A percentile compares a stretch with the other conserved stretches of the same genome.
These are phyloP conservation scores for Chamaea fasciata DNA, from an alignment of 2,113 vertebrate species.

Conservation along the genomic window DNA sequence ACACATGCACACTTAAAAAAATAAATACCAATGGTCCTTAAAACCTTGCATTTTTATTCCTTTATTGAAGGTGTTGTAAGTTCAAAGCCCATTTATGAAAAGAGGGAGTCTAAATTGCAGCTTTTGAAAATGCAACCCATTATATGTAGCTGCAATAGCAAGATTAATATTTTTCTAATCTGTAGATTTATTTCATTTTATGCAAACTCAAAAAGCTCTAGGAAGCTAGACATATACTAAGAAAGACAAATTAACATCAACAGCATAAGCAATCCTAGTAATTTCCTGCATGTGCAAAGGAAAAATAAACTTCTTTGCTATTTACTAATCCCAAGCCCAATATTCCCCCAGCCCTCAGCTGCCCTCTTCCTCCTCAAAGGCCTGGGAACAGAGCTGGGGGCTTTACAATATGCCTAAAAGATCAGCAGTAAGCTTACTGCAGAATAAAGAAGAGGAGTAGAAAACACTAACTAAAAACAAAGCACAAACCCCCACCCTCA, in stretches of 20 bases:
- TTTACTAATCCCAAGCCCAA: neutral
- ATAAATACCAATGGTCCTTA: neutral
- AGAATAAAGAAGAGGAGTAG: neutral
- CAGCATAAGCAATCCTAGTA: neutral
- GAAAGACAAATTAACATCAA: constrained; percentile 8
- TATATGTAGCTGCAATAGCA: neutral
- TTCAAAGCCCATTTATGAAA: neutral
- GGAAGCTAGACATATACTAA: neutral
- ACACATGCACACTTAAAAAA: neutral
- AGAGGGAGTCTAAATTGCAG: neutral
- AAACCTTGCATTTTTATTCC: neutral
- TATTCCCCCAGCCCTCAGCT: neutral
- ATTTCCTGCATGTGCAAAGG: constrained; percentile 27
- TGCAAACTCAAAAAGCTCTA: neutral
- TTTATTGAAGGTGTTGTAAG: neutral
- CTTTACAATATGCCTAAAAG: neutral
- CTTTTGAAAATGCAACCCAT: neutral
- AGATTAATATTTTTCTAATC: neutral
- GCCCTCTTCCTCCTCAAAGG: neutral
- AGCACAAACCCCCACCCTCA: rapidly evolving
- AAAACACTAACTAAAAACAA: neutral
- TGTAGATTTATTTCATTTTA: neutral
- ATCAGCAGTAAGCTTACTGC: neutral
- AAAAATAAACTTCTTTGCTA: constrained; percentile 13
- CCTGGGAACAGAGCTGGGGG: neutral